These are phyloP conservation scores for Dugesia japonica DNA, from an alignment of 2,888 invertebrate species.

Conservation along the genomic window DNA sequence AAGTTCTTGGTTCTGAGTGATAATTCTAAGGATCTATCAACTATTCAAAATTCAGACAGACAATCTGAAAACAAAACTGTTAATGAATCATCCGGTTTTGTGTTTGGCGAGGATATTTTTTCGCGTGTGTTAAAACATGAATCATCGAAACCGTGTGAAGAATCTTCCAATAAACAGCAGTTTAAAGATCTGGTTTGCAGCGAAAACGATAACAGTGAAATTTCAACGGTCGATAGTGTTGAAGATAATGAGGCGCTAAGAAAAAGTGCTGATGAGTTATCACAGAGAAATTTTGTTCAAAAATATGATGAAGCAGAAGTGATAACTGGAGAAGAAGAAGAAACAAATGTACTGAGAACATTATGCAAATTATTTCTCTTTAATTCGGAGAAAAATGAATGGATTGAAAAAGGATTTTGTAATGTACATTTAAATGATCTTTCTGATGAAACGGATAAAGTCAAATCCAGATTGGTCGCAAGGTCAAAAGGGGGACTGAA, in stretches of 20 bases:
- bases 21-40: too few species aligned
- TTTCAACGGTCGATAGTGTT: too few species aligned
- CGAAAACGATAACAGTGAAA: too few species aligned
- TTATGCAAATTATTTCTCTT: background rate
- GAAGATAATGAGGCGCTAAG: background rate
- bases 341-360: background rate
- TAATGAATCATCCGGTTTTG: too few species aligned
- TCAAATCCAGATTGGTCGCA: background rate
- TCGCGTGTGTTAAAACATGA: too few species aligned
- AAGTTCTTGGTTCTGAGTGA: too few species aligned
- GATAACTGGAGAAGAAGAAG: background rate
- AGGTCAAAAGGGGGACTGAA: background rate
- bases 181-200: too few species aligned
- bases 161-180: too few species aligned
- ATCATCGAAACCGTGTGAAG: too few species aligned
- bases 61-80: too few species aligned
- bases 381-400: background rate
- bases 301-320: background rate
- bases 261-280: background rate
- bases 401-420: slow-evolving; percentile 3
- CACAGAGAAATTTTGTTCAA: background rate
- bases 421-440: background rate
- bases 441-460: background rate
- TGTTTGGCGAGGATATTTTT: too few species aligned
- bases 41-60: too few species aligned